A percentile compares a stretch with the other conserved stretches of the same genome.
phyloP scores from a whole-genome alignment of 2,113 vertebrate genomes.

The Silurus meridionalis region DNA sequence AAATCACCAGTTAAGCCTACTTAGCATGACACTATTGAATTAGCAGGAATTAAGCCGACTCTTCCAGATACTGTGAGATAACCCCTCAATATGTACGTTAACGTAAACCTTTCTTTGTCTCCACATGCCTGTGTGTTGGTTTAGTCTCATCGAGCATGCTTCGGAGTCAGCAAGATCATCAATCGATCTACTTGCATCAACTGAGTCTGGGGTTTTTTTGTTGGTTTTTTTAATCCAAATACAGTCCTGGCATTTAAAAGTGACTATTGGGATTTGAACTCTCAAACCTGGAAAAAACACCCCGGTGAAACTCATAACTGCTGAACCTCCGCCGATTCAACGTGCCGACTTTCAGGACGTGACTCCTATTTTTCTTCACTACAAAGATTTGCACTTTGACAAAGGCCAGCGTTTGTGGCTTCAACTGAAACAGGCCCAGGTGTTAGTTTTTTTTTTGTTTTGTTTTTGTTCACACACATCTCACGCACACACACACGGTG shows the following conservation, averaged over 20 bases:
- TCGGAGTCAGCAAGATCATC: background rate
- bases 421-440: conserved; percentile 31
- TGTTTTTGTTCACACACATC: conserved; percentile 18
- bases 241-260: background rate
- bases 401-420: conserved; percentile 23
- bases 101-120: too few species aligned
- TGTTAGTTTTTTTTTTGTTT: conserved; percentile 51
- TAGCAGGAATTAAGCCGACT: too few species aligned
- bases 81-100: too few species aligned
- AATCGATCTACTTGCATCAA: too few species aligned
- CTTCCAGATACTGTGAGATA: too few species aligned
- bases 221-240: background rate
- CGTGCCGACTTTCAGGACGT: background rate
- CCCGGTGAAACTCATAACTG: background rate
- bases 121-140: background rate
- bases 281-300: background rate
- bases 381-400: background rate
- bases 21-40: too few species aligned
- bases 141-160: background rate
- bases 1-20: too few species aligned
- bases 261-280: background rate
- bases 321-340: background rate
- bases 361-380: background rate
- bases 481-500: conserved; percentile 46
- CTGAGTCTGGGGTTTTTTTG: too few species aligned